Evolutionary conservation across 2,888 invertebrate genomes (phyloP).

Genomic region (Troides oblongomaculatus): DNA sequence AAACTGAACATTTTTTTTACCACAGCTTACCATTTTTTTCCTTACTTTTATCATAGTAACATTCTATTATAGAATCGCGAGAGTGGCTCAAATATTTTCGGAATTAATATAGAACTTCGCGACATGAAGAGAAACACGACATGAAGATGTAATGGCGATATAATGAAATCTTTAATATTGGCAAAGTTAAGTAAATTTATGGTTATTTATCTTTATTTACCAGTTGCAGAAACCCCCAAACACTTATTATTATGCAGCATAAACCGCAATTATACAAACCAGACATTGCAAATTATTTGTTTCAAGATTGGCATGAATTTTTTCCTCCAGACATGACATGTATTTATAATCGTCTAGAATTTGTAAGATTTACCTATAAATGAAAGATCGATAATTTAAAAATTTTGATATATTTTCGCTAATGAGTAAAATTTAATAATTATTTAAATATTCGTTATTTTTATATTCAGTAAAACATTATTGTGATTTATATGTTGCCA

Average conservation of each 20-base stretch:
- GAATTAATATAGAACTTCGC: no score
- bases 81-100: no score
- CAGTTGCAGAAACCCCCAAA: conserved; percentile 62
- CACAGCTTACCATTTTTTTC: no score
- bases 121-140: no score
- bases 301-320: not conserved
- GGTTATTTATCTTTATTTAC: conserved; percentile 37
- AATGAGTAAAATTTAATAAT: not conserved
- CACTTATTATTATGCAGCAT: conserved; percentile 51
- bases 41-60: no score
- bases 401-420: not conserved
- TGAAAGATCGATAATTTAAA: not conserved
- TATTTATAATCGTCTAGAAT: not conserved
- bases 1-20: not conserved
- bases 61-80: no score
- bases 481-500: no score
- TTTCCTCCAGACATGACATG: not conserved
- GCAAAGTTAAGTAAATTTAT: no score
- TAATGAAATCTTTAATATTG: no score
- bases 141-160: no score
- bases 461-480: no score
- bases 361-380: not conserved
- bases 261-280: conserved; percentile 41
- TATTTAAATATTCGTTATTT: no score
- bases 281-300: conserved; percentile 41